Conservation (phyloP, 2,113 vertebrate species). For the Micronycteris hirsuta region DNA sequence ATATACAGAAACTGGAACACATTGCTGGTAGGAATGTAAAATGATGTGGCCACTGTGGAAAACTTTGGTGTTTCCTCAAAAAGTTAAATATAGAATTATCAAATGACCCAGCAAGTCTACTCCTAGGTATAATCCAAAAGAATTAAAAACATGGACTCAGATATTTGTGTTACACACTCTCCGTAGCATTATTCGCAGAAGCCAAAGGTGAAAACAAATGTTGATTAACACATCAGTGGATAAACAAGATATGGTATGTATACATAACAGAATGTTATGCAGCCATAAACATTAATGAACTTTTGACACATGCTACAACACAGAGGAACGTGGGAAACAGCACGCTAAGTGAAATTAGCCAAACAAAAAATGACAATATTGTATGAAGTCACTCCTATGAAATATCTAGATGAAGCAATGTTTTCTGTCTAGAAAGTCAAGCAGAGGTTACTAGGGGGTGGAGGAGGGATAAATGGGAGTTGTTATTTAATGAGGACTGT, state of each 20-base stretch:
- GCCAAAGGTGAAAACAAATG: too few species aligned
- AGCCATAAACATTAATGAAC: not conserved
- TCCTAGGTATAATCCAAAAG: not conserved
- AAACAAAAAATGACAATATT: not conserved
- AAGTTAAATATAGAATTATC: too few species aligned
- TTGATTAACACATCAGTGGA: too few species aligned
- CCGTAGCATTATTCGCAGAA: too few species aligned
- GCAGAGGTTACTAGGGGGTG: not conserved
- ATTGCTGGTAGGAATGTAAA: too few species aligned
- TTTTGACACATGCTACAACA: not conserved
- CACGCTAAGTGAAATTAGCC: not conserved
- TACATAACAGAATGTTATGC: too few species aligned
- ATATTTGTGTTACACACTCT: not conserved
- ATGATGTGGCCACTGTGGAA: too few species aligned
- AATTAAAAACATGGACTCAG: not conserved
- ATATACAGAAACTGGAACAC: not conserved
- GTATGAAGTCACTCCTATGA: not conserved
- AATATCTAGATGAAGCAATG: not conserved
- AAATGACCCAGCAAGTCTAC: too few species aligned
- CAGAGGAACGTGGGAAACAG: not conserved
- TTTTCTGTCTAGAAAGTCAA: not conserved
- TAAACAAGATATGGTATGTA: too few species aligned
- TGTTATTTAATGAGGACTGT: not conserved
- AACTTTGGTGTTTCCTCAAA: too few species aligned
- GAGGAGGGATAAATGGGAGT: not conserved